phyloP scores from a whole-genome alignment of 2,888 invertebrate species.

The Philereme transversata region DNA sequence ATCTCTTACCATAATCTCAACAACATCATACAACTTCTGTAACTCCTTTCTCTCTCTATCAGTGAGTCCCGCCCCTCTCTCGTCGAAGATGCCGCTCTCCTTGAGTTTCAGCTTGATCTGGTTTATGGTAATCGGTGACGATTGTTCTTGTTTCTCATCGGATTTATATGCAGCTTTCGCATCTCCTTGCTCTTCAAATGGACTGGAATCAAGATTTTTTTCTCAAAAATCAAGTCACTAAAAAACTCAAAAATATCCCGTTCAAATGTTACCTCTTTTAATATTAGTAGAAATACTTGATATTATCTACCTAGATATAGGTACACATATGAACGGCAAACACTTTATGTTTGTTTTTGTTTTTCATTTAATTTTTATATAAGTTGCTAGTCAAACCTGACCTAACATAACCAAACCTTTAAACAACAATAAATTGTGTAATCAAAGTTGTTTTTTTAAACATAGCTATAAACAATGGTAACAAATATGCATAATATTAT shows the following conservation, averaged over 20 bases:
- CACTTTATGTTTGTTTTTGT: neutral
- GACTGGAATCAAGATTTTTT: slow-evolving; percentile 41
- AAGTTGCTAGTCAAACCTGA: too few relatives aligned
- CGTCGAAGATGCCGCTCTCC: slow-evolving; percentile 46
- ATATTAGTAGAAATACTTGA: too few relatives aligned
- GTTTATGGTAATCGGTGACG: slow-evolving; percentile 55
- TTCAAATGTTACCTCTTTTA: too few relatives aligned
- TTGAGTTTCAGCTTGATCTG: slow-evolving; percentile 55
- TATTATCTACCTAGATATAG: too few relatives aligned
- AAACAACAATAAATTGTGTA: too few relatives aligned
- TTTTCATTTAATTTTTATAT: too few relatives aligned
- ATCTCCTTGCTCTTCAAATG: slow-evolving; percentile 41
- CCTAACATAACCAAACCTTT: too few relatives aligned
- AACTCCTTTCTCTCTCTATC: slow-evolving; percentile 65
- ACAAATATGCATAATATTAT: too few relatives aligned
- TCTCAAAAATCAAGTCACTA: neutral
- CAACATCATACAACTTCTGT: slow-evolving; percentile 62
- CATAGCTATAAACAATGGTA: too few relatives aligned
- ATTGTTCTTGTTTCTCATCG: slow-evolving; percentile 55
- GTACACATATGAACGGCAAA: too few relatives aligned
- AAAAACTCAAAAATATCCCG: too few relatives aligned
- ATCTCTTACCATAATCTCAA: slow-evolving; percentile 71
- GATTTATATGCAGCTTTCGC: slow-evolving; percentile 58
- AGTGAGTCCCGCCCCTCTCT: slow-evolving; percentile 46
- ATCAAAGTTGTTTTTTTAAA: too few relatives aligned